These are phyloP conservation scores for Drosophila nigrodunni DNA, from an alignment of 1,140 invertebrate genomes.

Conservation along the genomic window DNA sequence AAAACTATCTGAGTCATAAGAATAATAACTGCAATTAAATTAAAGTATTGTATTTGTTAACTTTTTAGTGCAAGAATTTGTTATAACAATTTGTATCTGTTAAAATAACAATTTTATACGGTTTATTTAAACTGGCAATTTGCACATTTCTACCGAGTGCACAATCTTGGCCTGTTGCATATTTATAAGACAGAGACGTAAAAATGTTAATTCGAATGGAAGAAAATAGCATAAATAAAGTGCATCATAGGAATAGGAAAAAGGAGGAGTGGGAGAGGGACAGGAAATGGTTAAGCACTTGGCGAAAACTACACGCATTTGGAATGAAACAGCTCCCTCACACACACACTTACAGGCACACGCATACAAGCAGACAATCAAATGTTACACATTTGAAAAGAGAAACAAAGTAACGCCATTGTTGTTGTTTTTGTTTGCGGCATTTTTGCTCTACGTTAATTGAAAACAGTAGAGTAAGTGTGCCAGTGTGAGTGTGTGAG, in stretches of 20 bases:
- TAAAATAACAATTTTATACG: background rate
- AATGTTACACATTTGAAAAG: conserved; percentile 13
- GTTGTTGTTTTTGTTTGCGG: conserved; percentile 13
- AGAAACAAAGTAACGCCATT: conserved; percentile 53
- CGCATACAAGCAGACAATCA: background rate
- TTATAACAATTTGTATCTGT: background rate
- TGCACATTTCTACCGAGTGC: conserved; percentile 22
- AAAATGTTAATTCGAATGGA: conserved; percentile 55
- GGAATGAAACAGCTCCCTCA: conserved; percentile 9
- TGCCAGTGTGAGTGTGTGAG: conserved; percentile 22
- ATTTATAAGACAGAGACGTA: conserved; percentile 65
- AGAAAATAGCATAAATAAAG: conserved; percentile 36
- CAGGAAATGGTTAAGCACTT: conserved; percentile 6
- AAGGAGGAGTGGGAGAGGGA: background rate
- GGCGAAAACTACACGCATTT: conserved; percentile 6
- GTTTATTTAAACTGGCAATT: conserved; percentile 12
- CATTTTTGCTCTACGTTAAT: conserved; percentile 57
- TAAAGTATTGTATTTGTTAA: background rate
- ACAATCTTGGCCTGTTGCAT: conserved; percentile 44
- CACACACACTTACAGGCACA: background rate
- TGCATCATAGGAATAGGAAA: conserved; percentile 17
- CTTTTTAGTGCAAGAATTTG: conserved; percentile 21
- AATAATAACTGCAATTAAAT: conserved; percentile 6
- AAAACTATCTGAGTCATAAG: conserved; percentile 15
- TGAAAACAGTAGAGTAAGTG: conserved; percentile 17